Base-by-base conservation (phyloP, 2,888 invertebrate species). In the Psococerastis gibbosa region DNA sequence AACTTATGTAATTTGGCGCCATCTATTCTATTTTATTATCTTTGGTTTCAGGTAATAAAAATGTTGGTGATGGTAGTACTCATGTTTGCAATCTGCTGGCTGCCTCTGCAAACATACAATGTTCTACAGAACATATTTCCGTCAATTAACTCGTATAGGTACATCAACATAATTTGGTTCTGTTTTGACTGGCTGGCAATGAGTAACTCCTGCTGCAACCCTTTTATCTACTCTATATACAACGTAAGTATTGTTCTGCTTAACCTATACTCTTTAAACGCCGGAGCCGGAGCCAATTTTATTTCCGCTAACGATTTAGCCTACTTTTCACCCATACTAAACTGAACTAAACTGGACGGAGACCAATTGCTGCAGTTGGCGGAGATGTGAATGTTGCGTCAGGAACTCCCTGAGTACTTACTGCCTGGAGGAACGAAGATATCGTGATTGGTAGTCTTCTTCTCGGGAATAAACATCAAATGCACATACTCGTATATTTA, bases 141-240 rank as follows among this genome's bases (percentile, higher is more conserved):
- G 31, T 63, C 68, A 50, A 75, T 81, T 53, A 79, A 80, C 56
- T 71, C 75, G 54, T 83, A 80, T 59, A 69, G 68, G 52, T 83
- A 78, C 58, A 83, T 88, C 55, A 83, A 85, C 61, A 78, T 87
- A 41, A 69, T 87, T 46, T 88, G 80, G 71, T 84, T 88, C 62
- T 79, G 78, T 58, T 80, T 75, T 55, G 85, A 88, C 60, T 84
- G 83, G 83, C 63, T 87, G 57, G 80, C 80, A 1, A 85, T 85
- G 84, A 82, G 82, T 55, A 88, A 87, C 57, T 84, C 84, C 45
- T 87, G 87, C 60, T 82, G 81, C 59, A 88, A 88, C 60, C 87
- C 87, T 0, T 85, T 88, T 57, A 85, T 88, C 53, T 88, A 88
- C 56, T 85, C 84, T 27, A 79, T 87, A 52, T 83, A 84, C 55